These are phyloP conservation scores for Dendroctonus ponderosae DNA, from an alignment of 1,140 invertebrate genomes.

Conservation along the genomic window DNA sequence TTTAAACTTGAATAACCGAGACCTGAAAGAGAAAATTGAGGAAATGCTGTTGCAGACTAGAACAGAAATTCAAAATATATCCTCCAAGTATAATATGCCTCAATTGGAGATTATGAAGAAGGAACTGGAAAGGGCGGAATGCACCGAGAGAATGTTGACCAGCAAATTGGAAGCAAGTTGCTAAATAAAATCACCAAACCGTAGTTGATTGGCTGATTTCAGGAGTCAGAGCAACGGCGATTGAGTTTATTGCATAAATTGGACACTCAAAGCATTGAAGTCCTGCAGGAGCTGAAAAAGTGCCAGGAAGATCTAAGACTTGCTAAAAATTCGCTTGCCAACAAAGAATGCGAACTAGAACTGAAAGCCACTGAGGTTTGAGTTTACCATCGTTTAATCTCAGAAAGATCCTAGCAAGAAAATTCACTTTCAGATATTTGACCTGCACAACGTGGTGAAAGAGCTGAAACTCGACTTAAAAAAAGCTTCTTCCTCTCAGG, in stretches of 20 bases:
- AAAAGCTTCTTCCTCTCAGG: too few species aligned
- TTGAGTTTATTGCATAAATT: conserved; percentile 29
- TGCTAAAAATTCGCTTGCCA: background rate
- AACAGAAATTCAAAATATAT: conserved; percentile 41
- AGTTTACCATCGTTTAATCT: too few species aligned
- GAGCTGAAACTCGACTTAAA: too few species aligned
- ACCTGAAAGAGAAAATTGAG: conserved; percentile 42
- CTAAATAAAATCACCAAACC: conserved; percentile 5
- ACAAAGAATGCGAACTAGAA: background rate
- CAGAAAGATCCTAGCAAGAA: too few species aligned
- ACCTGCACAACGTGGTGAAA: too few species aligned
- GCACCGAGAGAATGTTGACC: conserved; percentile 34
- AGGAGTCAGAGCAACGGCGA: conserved; percentile 30
- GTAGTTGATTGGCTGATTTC: conserved; percentile 1
- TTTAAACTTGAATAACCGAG: conserved; percentile 37
- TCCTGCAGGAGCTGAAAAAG: conserved; percentile 23
- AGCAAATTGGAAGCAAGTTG: conserved; percentile 26
- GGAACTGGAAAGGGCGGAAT: conserved; percentile 38
- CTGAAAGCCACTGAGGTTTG: conserved; percentile 2
- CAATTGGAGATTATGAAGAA: conserved; percentile 41
- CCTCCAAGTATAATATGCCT: conserved; percentile 42
- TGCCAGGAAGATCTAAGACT: conserved; percentile 13
- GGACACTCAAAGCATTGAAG: conserved; percentile 20
- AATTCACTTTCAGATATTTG: too few species aligned
- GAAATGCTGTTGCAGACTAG: conserved; percentile 41